Percentiles rank a stretch among this genome's conserved stretches.
phyloP scores from a whole-genome alignment of 2,113 vertebrate genomes.

The Paradisaea rubra region DNA sequence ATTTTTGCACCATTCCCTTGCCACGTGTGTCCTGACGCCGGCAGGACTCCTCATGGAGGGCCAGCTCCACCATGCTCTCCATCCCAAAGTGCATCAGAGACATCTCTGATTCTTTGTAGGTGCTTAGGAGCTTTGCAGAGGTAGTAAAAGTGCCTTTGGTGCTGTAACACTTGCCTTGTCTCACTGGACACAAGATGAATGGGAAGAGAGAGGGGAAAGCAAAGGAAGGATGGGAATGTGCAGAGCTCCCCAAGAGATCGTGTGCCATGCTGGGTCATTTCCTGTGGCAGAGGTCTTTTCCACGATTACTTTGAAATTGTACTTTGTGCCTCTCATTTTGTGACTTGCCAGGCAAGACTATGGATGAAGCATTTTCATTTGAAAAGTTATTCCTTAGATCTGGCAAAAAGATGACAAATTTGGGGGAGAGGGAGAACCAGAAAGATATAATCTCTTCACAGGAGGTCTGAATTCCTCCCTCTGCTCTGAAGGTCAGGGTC shows the following conservation, averaged over 20 bases:
- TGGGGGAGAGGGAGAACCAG: accelerated
- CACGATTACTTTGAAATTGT: neutral
- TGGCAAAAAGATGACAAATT: neutral
- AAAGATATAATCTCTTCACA: neutral
- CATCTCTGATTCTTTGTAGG: neutral
- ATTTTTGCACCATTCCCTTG: neutral
- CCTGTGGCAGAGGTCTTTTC: neutral
- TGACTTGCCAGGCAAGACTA: neutral
- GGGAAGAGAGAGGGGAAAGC: neutral
- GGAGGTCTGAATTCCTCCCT: neutral
- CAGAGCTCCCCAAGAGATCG: neutral
- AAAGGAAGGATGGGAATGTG: neutral
- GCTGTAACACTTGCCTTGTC: neutral
- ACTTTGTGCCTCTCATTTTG: neutral
- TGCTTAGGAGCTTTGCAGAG: neutral
- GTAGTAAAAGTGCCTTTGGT: neutral
- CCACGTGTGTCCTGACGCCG: neutral
- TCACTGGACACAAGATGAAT: neutral
- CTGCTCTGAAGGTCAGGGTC: neutral
- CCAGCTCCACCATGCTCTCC: neutral
- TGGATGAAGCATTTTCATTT: neutral
- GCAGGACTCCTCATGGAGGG: neutral
- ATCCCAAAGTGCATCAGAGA: neutral
- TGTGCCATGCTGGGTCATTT: neutral
- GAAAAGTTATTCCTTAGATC: neutral